Evolutionary conservation across 2,113 vertebrate species (phyloP).

Genomic region (Apus apus): DNA sequence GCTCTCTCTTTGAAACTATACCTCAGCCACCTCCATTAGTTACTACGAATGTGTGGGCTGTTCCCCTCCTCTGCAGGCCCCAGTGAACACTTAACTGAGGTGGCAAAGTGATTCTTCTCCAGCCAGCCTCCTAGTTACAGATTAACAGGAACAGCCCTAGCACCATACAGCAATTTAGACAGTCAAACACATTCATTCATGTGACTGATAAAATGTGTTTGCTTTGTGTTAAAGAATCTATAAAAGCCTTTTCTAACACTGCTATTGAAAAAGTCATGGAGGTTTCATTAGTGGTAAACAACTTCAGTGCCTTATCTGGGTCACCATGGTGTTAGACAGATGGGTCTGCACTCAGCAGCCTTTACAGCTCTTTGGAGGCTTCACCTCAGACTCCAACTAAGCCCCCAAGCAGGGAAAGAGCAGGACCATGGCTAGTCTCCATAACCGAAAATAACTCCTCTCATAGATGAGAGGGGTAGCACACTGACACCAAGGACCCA

Average conservation of each 20-base stretch:
- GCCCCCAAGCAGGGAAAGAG: background rate
- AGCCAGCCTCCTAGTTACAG: constrained; percentile 23
- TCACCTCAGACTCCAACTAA: background rate
- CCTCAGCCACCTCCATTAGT: background rate
- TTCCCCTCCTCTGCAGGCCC: background rate
- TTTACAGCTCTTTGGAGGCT: background rate
- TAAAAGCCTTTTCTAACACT: constrained; percentile 30
- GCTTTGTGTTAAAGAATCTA: constrained; percentile 59
- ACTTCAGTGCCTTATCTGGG: constrained; percentile 18
- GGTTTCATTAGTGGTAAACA: constrained; percentile 49
- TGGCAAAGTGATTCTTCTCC: background rate
- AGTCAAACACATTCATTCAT: constrained; percentile 49
- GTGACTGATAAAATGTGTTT: constrained; percentile 55
- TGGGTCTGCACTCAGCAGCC: background rate
- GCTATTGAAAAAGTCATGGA: constrained; percentile 30
- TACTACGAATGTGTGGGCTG: background rate
- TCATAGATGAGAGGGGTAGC: background rate
- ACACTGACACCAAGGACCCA: background rate
- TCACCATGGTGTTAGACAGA: background rate
- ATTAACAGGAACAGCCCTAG: constrained; percentile 33
- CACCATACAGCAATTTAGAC: constrained; percentile 8
- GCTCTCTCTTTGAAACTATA: background rate
- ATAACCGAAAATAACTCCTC: background rate
- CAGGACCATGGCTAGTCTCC: background rate
- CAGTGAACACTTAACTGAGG: background rate